Base-by-base conservation (phyloP, 2,888 invertebrate species). In the Agonum fuliginosum region DNA sequence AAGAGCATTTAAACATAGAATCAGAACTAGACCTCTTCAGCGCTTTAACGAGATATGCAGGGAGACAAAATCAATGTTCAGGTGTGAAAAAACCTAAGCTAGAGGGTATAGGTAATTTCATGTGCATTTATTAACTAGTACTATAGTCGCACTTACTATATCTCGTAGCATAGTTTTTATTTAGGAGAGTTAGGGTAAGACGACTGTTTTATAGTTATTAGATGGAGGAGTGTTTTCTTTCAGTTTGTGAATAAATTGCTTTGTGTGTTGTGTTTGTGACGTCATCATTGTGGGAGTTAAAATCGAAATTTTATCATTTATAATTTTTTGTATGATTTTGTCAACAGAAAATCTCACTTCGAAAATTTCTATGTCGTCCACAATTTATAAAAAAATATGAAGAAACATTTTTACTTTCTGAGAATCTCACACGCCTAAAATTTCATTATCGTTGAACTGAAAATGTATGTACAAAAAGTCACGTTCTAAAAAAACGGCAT, bases 21-120 rank as follows among this genome's bases (percentile, higher is more conserved):
- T 93, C 94, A 0, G 96, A 96, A 85, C 84, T 94, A 83, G 93
- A 94, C 81, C 85, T 96, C 41, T 95, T 95, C 85, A 90, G 91
- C 79, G 95, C 94, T 0, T 87, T 94, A 0, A 89, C 91, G n/a
- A 89, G 91, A 82, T 93, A 93, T 87, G 90, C 91, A 4, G 87
- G 86, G 72, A 89, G 91, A 67, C 90, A 92, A 80, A 91, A 88
- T 81, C 84, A 84, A 67, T 86, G 88, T 80, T 86, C 88, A 85
- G 89, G 88, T 85, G 85, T 88, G 84, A 86, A 86, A 86, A 85
- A 85, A 84, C 86, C 86, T 82, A 85, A 85, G 84, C 84, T 86
- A 84, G 86, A 86, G 81, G 85, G 85, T 85, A 85, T 84, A 85
- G 85, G 85, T 86, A 85, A 84, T 84, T 74, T 17, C 58, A 58